phyloP scores from a whole-genome alignment of 1,140 invertebrate species.

The Aphelinus atriplicis region DNA sequence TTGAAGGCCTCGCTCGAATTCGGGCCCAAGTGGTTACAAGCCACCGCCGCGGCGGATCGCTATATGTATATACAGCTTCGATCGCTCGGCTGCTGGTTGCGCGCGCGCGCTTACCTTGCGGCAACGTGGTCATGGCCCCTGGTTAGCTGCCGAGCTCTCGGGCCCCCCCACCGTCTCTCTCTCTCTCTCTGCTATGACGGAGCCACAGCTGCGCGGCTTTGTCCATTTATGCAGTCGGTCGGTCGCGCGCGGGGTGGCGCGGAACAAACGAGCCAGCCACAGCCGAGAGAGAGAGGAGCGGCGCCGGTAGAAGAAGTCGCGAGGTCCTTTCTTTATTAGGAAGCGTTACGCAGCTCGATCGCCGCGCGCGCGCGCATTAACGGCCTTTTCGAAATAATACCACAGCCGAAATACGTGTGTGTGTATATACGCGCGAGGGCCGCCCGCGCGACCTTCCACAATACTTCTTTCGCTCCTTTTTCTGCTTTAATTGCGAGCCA shows the following conservation, averaged over 20 bases:
- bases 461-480: slow-evolving; percentile 20
- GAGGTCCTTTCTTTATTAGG: slow-evolving; percentile 43
- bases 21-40: neutral
- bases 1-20: slow-evolving; percentile 31
- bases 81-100: neutral
- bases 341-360: slow-evolving; percentile 32
- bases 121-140: slow-evolving; percentile 58
- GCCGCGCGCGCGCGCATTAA: neutral
- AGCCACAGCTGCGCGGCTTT: slow-evolving; percentile 51
- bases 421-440: neutral
- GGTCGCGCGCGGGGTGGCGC: neutral
- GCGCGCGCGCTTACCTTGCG: slow-evolving; percentile 51
- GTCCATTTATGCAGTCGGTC: slow-evolving; percentile 37
- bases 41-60: too few species aligned
- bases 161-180: neutral
- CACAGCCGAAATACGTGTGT: too few species aligned
- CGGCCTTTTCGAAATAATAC: too few species aligned
- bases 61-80: too few species aligned
- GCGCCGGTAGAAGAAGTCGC: slow-evolving; percentile 28
- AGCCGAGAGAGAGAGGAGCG: neutral
- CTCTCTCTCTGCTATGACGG: slow-evolving; percentile 38
- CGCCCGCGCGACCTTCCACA: slow-evolving; percentile 11
- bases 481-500: neutral
- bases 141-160: neutral
- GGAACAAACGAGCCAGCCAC: slow-evolving; percentile 15